Conservation (phyloP, 1,140 invertebrate species). For the Lutraria rhynchaena region DNA sequence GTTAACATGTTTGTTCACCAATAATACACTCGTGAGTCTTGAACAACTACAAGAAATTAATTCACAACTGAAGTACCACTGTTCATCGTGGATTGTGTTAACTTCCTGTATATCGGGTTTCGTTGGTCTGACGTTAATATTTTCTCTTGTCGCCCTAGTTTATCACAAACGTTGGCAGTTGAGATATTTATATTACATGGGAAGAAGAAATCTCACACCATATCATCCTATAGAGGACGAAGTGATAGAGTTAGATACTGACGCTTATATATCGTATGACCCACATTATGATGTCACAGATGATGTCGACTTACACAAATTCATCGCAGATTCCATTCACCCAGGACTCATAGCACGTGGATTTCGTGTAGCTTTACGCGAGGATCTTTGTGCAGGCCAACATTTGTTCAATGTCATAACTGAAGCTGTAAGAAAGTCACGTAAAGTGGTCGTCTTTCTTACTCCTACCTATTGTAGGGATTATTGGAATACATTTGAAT, state of each 20-base stretch:
- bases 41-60: not conserved
- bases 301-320: constrained; percentile 8
- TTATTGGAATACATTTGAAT: constrained; percentile 39
- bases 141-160: not conserved
- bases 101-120: constrained; percentile 18
- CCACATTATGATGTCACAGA: not conserved
- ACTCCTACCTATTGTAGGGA: constrained; percentile 16
- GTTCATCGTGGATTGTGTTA: constrained; percentile 19
- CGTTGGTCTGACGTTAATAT: not conserved
- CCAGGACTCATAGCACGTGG: not conserved
- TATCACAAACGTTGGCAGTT: constrained; percentile 41
- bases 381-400: not conserved
- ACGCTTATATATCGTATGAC: constrained; percentile 44
- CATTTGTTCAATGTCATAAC: constrained; percentile 9
- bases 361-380: not conserved
- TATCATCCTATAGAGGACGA: constrained; percentile 8
- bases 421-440: not conserved
- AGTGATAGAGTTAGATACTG: not conserved
- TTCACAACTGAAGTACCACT: not conserved
- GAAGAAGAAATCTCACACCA: constrained; percentile 13
- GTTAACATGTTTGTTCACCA: not conserved
- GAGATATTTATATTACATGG: constrained; percentile 25
- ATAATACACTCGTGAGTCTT: not conserved
- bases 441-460: constrained; percentile 17
- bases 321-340: not conserved